These are phyloP conservation scores for Callaeas wilsoni DNA, from an alignment of 2,113 vertebrate genomes.

Conservation along the genomic window DNA sequence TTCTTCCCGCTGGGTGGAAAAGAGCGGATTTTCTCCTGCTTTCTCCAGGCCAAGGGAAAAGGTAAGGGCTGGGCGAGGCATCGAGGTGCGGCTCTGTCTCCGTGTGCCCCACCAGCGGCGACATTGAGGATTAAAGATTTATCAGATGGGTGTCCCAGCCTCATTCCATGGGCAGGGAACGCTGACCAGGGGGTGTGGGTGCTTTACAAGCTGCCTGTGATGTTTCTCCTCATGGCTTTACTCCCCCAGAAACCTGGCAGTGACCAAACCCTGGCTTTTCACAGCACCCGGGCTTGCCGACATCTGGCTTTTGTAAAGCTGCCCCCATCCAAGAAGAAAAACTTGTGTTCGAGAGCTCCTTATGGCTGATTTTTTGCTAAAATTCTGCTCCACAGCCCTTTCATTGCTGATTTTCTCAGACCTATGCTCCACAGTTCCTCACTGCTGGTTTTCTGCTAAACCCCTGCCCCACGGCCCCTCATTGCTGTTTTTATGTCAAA, in stretches of 20 bases:
- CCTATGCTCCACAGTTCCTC: too few relatives aligned
- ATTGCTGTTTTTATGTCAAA: fast-evolving
- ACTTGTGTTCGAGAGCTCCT: neutral
- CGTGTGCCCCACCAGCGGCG: neutral
- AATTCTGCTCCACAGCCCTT: neutral
- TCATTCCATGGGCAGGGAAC: fast-evolving
- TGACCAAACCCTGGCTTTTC: neutral
- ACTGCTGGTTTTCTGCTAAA: fast-evolving
- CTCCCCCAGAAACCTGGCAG: fast-evolving
- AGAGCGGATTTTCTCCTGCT: neutral
- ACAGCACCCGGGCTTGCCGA: neutral
- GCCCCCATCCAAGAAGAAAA: neutral
- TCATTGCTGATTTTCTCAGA: too few relatives aligned
- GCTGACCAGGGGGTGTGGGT: fast-evolving
- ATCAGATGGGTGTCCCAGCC: neutral
- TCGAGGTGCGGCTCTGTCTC: fast-evolving
- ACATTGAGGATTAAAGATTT: neutral
- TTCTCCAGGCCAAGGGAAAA: neutral
- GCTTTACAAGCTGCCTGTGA: neutral
- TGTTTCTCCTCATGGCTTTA: neutral
- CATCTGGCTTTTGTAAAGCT: neutral
- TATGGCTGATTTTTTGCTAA: neutral
- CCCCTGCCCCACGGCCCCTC: neutral
- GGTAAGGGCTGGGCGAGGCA: neutral
- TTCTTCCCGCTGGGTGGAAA: fast-evolving